Evolutionary conservation across 2,888 invertebrate species (phyloP).

Genomic region (Epicampocera succincta): DNA sequence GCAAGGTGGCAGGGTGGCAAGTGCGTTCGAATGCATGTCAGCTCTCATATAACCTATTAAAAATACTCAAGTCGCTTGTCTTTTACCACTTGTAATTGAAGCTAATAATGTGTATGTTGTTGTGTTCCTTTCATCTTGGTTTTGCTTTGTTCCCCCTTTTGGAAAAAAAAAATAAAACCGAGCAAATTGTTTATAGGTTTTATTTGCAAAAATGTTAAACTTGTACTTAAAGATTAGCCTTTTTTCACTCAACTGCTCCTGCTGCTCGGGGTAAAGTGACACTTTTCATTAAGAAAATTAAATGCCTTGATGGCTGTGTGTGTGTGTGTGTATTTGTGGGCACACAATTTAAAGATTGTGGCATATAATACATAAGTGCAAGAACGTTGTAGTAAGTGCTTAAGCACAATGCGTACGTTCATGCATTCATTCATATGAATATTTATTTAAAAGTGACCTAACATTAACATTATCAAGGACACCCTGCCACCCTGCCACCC

Average conservation of each 20-base stretch:
- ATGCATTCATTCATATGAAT: not conserved
- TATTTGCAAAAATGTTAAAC: conserved; percentile 52
- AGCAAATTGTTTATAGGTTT: conserved; percentile 18
- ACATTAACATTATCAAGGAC: conserved; percentile 25
- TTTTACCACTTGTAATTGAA: conserved; percentile 55
- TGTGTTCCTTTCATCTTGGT: not conserved
- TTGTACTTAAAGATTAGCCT: conserved; percentile 64
- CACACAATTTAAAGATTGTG: conserved; percentile 24
- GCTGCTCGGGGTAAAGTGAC: conserved; percentile 59
- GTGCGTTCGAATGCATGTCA: conserved; percentile 10
- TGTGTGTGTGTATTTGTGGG: not conserved
- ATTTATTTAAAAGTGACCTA: conserved; percentile 41
- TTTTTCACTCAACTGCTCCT: conserved; percentile 53
- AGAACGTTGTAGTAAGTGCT: conserved; percentile 31
- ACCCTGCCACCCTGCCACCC: conserved; percentile 26
- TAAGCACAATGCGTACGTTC: conserved; percentile 35
- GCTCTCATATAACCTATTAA: conserved; percentile 22
- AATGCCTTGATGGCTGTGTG: conserved; percentile 54
- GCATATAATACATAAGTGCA: conserved; percentile 46
- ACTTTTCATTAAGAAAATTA: conserved; percentile 65
- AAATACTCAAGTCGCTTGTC: conserved; percentile 35
- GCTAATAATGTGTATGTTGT: conserved; percentile 44
- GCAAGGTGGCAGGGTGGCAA: conserved; percentile 8
- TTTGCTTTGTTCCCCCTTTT: conserved; percentile 37
- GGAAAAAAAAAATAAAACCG: not conserved